Percentiles rank a stretch among this genome's conserved stretches.
These are phyloP conservation scores for Volucella bombylans DNA, from an alignment of 2,888 invertebrate genomes.

Conservation along the genomic window DNA sequence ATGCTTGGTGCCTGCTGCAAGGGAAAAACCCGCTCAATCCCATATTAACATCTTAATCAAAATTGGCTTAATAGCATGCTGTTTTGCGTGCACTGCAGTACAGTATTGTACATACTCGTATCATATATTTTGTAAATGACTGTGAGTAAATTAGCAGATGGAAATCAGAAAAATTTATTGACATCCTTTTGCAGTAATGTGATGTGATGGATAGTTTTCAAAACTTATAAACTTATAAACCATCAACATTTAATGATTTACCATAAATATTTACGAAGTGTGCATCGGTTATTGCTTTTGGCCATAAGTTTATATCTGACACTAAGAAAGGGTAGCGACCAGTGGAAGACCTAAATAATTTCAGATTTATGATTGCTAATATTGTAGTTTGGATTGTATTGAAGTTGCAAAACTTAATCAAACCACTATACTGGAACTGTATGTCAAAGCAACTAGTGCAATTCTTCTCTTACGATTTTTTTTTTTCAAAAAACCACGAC, in stretches of 20 bases:
- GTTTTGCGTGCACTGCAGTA: constrained; percentile 50
- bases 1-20: constrained; percentile 42
- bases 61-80: constrained; percentile 60
- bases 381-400: constrained; percentile 18
- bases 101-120: constrained; percentile 36
- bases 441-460: too few relatives aligned
- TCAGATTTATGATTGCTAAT: constrained; percentile 5
- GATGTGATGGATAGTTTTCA: constrained; percentile 26
- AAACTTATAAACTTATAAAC: constrained; percentile 6
- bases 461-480: too few relatives aligned
- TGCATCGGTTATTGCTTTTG: constrained; percentile 24
- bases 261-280: constrained; percentile 41
- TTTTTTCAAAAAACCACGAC: too few relatives aligned
- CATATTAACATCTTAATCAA: constrained; percentile 66
- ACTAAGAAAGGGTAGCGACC: background rate
- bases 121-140: background rate
- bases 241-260: constrained; percentile 29
- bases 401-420: background rate
- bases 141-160: too few relatives aligned
- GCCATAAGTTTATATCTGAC: constrained; percentile 20
- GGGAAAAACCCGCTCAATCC: constrained; percentile 41
- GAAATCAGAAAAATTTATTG: too few relatives aligned
- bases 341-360: background rate
- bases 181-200: too few relatives aligned
- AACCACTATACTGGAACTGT: background rate